phyloP scores from a whole-genome alignment of 2,888 invertebrate species.

The Bruchidius siliquastri region DNA sequence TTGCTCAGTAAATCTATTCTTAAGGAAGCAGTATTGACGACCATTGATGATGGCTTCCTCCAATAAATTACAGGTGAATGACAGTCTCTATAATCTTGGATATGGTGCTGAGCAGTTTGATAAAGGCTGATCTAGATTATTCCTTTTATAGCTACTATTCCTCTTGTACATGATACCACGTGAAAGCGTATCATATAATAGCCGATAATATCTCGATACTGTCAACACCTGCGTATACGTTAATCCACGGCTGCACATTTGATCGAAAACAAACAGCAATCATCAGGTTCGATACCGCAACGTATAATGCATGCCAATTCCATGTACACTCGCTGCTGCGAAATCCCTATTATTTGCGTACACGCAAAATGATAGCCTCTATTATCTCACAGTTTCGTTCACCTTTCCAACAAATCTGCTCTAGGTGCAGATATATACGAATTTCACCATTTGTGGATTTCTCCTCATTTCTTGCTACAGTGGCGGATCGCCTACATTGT shows the following conservation, averaged over 20 bases:
- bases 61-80: too few relatives aligned
- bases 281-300: not conserved
- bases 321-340: not conserved
- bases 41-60: too few relatives aligned
- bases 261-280: not conserved
- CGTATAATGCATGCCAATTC: not conserved
- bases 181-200: not conserved
- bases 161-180: not conserved
- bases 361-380: not conserved
- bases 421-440: not conserved
- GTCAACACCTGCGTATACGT: not conserved
- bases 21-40: too few relatives aligned
- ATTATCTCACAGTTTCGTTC: not conserved
- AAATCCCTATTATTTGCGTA: not conserved
- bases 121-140: too few relatives aligned
- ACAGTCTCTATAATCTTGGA: too few relatives aligned
- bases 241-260: not conserved
- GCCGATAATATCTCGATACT: not conserved
- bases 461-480: not conserved
- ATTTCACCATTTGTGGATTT: not conserved
- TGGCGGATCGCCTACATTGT: too few relatives aligned
- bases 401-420: not conserved
- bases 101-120: too few relatives aligned
- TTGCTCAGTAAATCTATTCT: too few relatives aligned
- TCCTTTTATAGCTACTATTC: too few relatives aligned